Percentiles rank a stretch among this genome's conserved stretches.
Evolutionary conservation across 1,140 invertebrate species (phyloP).

Genomic region (Eupristina koningsbergeri): DNA sequence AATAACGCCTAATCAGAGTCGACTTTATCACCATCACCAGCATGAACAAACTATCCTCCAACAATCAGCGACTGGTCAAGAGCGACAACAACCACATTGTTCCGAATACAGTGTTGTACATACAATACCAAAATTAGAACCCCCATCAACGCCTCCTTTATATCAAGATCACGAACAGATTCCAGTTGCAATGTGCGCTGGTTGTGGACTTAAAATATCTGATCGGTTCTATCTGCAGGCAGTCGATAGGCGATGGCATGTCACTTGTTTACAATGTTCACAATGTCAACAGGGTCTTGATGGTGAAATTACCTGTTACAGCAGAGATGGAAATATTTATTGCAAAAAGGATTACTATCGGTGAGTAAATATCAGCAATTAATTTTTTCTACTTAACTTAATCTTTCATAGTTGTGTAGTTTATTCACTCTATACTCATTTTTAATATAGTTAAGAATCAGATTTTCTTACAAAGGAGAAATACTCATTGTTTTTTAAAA

Average conservation of each 20-base stretch:
- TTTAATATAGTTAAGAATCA: no score
- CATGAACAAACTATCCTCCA: conserved; percentile 56
- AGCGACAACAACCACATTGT: conserved; percentile 59
- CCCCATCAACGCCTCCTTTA: conserved; percentile 72
- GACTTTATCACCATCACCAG: conserved; percentile 60
- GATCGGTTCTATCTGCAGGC: conserved; percentile 94
- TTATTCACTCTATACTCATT: no score
- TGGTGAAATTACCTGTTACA: conserved; percentile 93
- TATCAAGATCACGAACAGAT: conserved; percentile 59
- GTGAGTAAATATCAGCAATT: conserved; percentile 76
- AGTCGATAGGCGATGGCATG: conserved; percentile 94
- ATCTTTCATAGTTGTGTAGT: background rate
- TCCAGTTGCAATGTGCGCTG: conserved; percentile 81
- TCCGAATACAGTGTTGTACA: conserved; percentile 61
- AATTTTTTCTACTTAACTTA: background rate
- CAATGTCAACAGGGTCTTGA: conserved; percentile 92
- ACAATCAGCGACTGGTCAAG: conserved; percentile 41
- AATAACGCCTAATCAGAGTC: conserved; percentile 59
- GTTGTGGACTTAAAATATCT: conserved; percentile 87
- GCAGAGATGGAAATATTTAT: conserved; percentile 94
- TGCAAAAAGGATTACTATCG: conserved; percentile 98
- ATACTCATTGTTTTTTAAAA: no score
- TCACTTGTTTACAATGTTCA: conserved; percentile 91
- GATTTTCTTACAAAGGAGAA: no score
- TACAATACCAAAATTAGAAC: conserved; percentile 75